These are phyloP conservation scores for Microtus richardsoni DNA, from an alignment of 2,113 vertebrate genomes.

Conservation along the genomic window DNA sequence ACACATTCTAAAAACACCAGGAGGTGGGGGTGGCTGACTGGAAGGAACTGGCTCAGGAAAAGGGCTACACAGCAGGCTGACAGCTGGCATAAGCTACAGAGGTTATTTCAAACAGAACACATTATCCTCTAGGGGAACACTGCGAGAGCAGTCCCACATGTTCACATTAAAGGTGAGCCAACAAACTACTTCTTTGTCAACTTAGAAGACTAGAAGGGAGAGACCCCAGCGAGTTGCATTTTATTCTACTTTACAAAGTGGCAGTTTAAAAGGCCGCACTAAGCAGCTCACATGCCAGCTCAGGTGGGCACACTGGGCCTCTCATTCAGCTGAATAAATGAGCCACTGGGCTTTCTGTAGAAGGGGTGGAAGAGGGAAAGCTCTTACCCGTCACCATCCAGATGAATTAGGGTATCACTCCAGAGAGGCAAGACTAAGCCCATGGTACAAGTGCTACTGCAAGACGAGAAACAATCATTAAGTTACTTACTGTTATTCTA, in stretches of 20 bases:
- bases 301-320: constrained; percentile 43
- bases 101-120: constrained; percentile 72
- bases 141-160: constrained; percentile 66
- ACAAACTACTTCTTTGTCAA: constrained; percentile 52
- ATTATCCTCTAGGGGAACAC: constrained; percentile 64
- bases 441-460: constrained; percentile 93
- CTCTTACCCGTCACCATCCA: constrained; percentile 99
- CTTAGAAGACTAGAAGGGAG: constrained; percentile 65
- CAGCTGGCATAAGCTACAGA: constrained; percentile 79
- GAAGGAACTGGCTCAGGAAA: constrained; percentile 79
- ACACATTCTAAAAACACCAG: constrained; percentile 70
- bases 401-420: constrained; percentile 98
- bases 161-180: constrained; percentile 66
- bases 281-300: constrained; percentile 63
- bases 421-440: constrained; percentile 98
- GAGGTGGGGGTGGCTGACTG: constrained; percentile 55
- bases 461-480: constrained; percentile 75
- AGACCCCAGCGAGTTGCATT: constrained; percentile 59
- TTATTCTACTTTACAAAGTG: constrained; percentile 66
- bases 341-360: background rate
- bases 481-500: constrained; percentile 63
- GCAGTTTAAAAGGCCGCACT: constrained; percentile 70
- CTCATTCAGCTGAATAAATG: constrained; percentile 67
- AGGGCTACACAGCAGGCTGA: constrained; percentile 80
- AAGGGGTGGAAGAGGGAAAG: constrained; percentile 53